Base-by-base conservation (phyloP, 2,113 vertebrate species). In the Xyliphius kryptos region DNA sequence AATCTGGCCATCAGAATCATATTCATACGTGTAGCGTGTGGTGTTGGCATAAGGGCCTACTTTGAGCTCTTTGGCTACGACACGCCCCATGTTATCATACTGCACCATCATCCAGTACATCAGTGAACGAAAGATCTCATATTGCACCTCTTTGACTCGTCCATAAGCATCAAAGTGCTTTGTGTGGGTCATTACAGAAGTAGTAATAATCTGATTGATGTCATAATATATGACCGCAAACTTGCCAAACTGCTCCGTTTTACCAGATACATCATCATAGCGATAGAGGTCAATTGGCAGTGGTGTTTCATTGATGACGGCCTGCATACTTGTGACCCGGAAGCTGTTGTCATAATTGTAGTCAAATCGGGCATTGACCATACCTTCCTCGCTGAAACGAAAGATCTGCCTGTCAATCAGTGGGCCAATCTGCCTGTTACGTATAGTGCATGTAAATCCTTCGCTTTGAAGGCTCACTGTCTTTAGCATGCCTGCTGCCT, bases 81-180 rank as follows among this genome's bases (percentile, higher is more conserved):
- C 95, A n/a, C 97, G 87, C 0, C 97, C 97, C 93, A 97, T 97
- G 77, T 94, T 97, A 78, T 99, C 97, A 0, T 98, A 99, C 68
- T 95, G 94, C 65, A 99, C 91, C 6, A 95, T 96, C 95, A 99
- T 97, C 95, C 97, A 98, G 79, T 94, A 99, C 94, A 98, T 97
- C 46, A 99, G 92, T 0, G 95, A 98, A 65, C 97, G 91, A 70
- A 99, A 97, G 54, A 99, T 98, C 79, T 99, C 97, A 0, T 99
- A 99, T 55, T 99, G 95, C 6, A 99, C 92, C 66, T 99, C 95
- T 74, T 97, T 97, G 79, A 97, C 94, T 3, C 96, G 85, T 1
- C 95, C 97, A 0, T 97, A 98, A 0, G 94, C 93, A 0, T 99
- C 97, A 41, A 98, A 97, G 80, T 98, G 97, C 67, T 98, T 98